Evolutionary conservation across 1,140 invertebrate species (phyloP).

Genomic region (Drosophila burlai): DNA sequence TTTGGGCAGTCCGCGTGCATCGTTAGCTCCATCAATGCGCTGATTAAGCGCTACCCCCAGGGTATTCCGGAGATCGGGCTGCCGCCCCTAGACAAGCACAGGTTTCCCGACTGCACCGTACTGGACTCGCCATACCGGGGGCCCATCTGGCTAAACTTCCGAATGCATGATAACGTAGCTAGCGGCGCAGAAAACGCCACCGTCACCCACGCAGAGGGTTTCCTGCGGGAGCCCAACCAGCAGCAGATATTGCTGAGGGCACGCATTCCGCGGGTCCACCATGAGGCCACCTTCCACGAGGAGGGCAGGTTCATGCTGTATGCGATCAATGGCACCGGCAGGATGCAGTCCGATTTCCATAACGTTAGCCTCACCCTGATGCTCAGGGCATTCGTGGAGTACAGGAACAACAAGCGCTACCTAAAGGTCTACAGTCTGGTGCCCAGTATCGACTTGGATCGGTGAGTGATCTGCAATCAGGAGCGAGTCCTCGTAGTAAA

Average conservation of each 20-base stretch:
- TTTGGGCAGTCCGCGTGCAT: slow-evolving; percentile 54
- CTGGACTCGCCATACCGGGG: slow-evolving; percentile 14
- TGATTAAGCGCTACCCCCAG: slow-evolving; percentile 51
- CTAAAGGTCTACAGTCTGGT: slow-evolving; percentile 52
- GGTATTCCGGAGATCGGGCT: slow-evolving; percentile 67
- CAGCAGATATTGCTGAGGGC: slow-evolving; percentile 14
- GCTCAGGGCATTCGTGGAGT: slow-evolving; percentile 52
- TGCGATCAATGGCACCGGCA: slow-evolving; percentile 45
- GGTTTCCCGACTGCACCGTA: slow-evolving; percentile 10
- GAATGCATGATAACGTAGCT: slow-evolving; percentile 17
- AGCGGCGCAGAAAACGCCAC: slow-evolving; percentile 25
- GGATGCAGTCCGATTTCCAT: slow-evolving; percentile 48
- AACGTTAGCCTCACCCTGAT: slow-evolving; percentile 43
- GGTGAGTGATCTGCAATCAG: slow-evolving; percentile 38
- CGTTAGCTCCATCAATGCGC: slow-evolving; percentile 42
- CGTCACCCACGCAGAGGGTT: slow-evolving; percentile 48
- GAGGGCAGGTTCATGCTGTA: slow-evolving; percentile 23
- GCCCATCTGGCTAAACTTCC: slow-evolving; percentile 53
- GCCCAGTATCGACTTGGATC: slow-evolving; percentile 47
- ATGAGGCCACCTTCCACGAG: slow-evolving; percentile 35
- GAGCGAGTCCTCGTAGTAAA: background rate
- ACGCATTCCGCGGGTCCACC: slow-evolving; percentile 29
- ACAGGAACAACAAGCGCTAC: slow-evolving; percentile 55
- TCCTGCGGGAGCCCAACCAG: slow-evolving; percentile 41
- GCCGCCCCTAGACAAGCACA: slow-evolving; percentile 25